A percentile compares a stretch with the other conserved stretches of the same genome.
phyloP scores from a whole-genome alignment of 2,888 invertebrate species.

The Aelia acuminata region DNA sequence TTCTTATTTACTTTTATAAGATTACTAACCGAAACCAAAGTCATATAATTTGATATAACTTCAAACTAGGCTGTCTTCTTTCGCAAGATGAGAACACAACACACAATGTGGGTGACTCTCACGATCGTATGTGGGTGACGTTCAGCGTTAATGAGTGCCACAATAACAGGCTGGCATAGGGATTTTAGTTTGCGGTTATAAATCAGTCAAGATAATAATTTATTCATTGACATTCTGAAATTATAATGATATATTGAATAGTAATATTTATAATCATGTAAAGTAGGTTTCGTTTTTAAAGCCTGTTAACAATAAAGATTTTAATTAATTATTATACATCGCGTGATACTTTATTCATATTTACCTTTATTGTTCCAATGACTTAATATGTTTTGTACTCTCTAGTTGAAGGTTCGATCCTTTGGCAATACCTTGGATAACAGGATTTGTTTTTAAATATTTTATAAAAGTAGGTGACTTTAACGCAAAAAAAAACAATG shows the following conservation, averaged over 20 bases:
- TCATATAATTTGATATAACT: too few species aligned
- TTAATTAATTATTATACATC: too few species aligned
- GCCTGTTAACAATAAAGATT: not conserved
- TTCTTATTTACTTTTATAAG: too few species aligned
- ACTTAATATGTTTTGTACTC: too few species aligned
- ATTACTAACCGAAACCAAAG: too few species aligned
- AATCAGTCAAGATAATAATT: not conserved
- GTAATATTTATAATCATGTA: constrained; percentile 1
- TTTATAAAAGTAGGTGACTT: too few species aligned
- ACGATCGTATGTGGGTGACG: constrained; percentile 17
- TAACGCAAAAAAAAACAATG: too few species aligned
- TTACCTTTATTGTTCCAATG: too few species aligned
- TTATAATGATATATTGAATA: constrained; percentile 4
- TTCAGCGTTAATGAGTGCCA: not conserved
- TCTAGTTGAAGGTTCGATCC: too few species aligned
- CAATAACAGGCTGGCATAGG: constrained; percentile 10
- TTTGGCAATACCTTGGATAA: too few species aligned
- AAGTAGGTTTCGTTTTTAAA: not conserved
- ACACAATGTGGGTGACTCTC: constrained; percentile 42
- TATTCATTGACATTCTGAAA: not conserved
- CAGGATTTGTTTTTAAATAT: too few species aligned
- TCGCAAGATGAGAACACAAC: not conserved
- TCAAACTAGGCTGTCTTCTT: not conserved
- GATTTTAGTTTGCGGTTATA: not conserved
- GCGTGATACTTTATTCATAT: too few species aligned